These are phyloP conservation scores for Eupelmus urozonus DNA, from an alignment of 2,888 invertebrate species.

Conservation along the genomic window DNA sequence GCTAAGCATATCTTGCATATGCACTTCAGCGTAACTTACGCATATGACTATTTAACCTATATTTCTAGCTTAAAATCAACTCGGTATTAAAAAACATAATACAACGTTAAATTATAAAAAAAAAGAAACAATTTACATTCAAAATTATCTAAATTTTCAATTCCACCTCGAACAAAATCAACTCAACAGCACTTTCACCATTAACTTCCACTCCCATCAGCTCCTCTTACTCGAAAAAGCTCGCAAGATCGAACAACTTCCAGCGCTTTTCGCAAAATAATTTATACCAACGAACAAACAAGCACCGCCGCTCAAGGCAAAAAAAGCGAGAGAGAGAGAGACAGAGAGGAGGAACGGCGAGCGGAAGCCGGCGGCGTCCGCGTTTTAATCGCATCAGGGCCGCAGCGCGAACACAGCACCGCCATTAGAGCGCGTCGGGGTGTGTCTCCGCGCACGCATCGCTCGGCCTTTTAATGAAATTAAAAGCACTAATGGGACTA, in stretches of 20 bases:
- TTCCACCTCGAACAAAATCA: too few relatives aligned
- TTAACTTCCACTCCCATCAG: too few relatives aligned
- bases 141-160: too few relatives aligned
- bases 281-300: not conserved
- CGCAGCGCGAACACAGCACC: not conserved
- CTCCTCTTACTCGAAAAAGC: too few relatives aligned
- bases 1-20: constrained; percentile 11
- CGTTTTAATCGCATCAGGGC: constrained; percentile 32
- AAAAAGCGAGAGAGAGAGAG: not conserved
- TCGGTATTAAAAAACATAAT: too few relatives aligned
- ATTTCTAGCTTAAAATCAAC: not conserved
- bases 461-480: constrained; percentile 32
- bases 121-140: too few relatives aligned
- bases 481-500: constrained; percentile 31
- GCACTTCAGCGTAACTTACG: constrained; percentile 15
- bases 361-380: not conserved
- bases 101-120: too few relatives aligned
- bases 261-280: constrained; percentile 10
- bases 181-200: too few relatives aligned
- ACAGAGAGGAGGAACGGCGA: not conserved
- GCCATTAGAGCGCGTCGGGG: not conserved
- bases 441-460: not conserved
- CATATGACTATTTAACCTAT: constrained; percentile 15
- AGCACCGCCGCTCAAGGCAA: not conserved
- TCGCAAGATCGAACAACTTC: too few relatives aligned